Conservation (phyloP, 2,888 invertebrate genomes). For the Pollenia angustigena region DNA sequence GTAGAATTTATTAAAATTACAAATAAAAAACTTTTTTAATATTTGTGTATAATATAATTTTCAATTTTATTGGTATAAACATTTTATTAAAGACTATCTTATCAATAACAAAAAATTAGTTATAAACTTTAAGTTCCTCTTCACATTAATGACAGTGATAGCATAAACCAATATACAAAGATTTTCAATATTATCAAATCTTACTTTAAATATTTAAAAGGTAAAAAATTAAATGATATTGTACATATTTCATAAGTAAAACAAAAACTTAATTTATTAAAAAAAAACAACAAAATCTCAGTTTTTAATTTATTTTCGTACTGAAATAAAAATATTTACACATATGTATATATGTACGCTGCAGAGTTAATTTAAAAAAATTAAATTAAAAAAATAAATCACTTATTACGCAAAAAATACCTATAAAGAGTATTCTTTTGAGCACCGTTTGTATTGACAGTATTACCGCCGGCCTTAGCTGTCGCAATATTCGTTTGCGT, state of each 20-base stretch:
- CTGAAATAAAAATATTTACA: constrained; percentile 9
- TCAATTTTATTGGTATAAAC: constrained; percentile 55
- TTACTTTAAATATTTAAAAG: not conserved
- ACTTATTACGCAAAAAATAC: constrained; percentile 89
- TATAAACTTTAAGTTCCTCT: constrained; percentile 41
- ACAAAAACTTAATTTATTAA: not conserved
- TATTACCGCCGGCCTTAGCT: constrained; percentile 80
- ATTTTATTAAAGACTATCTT: constrained; percentile 30
- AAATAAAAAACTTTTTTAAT: constrained; percentile 12
- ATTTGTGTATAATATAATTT: constrained; percentile 33
- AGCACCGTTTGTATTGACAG: constrained; percentile 74
- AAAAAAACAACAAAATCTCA: constrained; percentile 17
- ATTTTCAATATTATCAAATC: constrained; percentile 21
- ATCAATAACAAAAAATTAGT: constrained; percentile 30
- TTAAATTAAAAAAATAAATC: constrained; percentile 78
- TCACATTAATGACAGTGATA: constrained; percentile 30
- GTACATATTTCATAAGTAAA: not conserved
- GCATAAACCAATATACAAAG: not conserved
- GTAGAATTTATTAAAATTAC: not conserved
- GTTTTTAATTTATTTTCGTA: not conserved
- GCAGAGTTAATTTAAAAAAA: not conserved
- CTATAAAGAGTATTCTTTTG: constrained; percentile 87
- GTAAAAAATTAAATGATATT: not conserved
- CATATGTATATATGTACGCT: constrained; percentile 7
- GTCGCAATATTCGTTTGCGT: constrained; percentile 51